These are phyloP conservation scores for Hedya salicella DNA, from an alignment of 2,888 invertebrate genomes.

Conservation along the genomic window DNA sequence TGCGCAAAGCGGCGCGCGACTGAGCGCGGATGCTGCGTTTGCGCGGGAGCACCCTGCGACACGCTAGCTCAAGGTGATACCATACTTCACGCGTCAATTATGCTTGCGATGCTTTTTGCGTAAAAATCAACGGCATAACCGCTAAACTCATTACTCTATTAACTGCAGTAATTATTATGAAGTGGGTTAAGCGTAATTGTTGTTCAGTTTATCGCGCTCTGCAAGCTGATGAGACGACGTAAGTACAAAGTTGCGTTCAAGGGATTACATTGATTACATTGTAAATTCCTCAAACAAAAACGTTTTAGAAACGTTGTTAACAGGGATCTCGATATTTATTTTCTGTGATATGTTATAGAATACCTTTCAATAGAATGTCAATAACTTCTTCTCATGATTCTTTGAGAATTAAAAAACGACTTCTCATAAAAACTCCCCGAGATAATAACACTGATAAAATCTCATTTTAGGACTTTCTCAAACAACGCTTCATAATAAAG, in stretches of 20 bases:
- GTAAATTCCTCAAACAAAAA: too few relatives aligned
- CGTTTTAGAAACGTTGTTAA: too few relatives aligned
- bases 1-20: constrained; percentile 40
- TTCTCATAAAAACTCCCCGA: too few relatives aligned
- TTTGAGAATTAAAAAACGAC: too few relatives aligned
- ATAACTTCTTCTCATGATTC: too few relatives aligned
- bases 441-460: too few relatives aligned
- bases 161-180: constrained; percentile 24
- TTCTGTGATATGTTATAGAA: too few relatives aligned
- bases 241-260: neutral
- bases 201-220: constrained; percentile 19
- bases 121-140: constrained; percentile 42
- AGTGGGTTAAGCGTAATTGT: constrained; percentile 35
- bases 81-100: constrained; percentile 31
- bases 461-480: too few relatives aligned
- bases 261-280: neutral
- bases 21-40: constrained; percentile 42
- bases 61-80: constrained; percentile 34
- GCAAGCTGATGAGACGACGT: constrained; percentile 14
- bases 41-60: constrained; percentile 21
- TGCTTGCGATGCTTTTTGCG: constrained; percentile 40
- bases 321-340: too few relatives aligned
- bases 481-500: too few relatives aligned
- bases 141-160: constrained; percentile 38
- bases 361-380: too few relatives aligned